Conservation (phyloP, 2,797 vertebrate species). For the Channa striata region DNA sequence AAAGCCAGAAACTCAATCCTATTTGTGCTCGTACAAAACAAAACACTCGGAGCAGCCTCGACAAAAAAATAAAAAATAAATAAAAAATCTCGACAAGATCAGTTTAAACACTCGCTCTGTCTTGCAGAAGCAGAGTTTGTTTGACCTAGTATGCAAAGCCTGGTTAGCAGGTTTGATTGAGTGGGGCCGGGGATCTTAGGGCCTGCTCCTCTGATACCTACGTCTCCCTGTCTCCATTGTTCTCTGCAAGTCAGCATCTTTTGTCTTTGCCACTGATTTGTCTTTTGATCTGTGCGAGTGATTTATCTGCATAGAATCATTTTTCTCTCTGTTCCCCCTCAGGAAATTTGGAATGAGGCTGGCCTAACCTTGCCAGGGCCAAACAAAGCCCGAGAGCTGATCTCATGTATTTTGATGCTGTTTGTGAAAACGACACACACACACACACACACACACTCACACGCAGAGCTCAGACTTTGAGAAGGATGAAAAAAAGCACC, state of each 20-base stretch:
- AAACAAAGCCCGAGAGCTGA: conserved; percentile 82
- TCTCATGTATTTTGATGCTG: conserved; percentile 85
- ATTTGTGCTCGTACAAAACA: conserved; percentile 30
- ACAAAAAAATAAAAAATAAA: neutral
- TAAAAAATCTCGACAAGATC: conserved; percentile 17
- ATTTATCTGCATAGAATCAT: conserved; percentile 87
- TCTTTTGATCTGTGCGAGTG: conserved; percentile 86
- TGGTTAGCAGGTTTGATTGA: conserved; percentile 78
- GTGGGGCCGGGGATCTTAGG: conserved; percentile 74
- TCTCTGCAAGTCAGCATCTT: conserved; percentile 85
- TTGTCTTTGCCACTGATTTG: conserved; percentile 86
- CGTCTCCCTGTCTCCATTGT: conserved; percentile 82
- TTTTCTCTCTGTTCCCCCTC: conserved; percentile 84
- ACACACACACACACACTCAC: conserved; percentile 39
- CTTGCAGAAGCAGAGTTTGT: conserved; percentile 53
- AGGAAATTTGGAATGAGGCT: conserved; percentile 87
- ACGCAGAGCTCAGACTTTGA: conserved; percentile 59
- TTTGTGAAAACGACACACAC: conserved; percentile 69
- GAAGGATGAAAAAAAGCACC: conserved; percentile 41
- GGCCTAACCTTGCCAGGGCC: conserved; percentile 85
- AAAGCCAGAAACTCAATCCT: conserved; percentile 53
- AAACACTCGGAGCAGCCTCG: conserved; percentile 31
- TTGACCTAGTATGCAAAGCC: conserved; percentile 72
- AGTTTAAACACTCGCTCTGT: conserved; percentile 50
- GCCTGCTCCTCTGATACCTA: conserved; percentile 81